Conservation (phyloP, 2,888 invertebrate species). For the Alentia gelatinosa region DNA sequence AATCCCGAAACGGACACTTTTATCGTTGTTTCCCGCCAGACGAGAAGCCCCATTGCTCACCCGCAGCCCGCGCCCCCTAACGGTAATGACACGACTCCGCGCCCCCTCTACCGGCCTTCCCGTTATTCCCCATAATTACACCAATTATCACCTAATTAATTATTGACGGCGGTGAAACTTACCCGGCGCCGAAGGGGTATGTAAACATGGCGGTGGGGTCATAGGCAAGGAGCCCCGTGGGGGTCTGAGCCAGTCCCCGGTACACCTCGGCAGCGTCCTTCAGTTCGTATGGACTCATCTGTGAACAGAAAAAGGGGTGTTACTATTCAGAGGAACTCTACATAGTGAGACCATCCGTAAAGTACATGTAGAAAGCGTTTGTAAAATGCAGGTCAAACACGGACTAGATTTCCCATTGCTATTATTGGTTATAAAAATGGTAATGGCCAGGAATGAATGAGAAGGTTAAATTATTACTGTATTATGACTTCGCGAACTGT, state of each 20-base stretch:
- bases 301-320: not conserved
- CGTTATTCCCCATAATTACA: not conserved
- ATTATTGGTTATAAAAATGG: not conserved
- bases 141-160: slow-evolving; percentile 15
- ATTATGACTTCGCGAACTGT: too few relatives aligned
- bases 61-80: too few relatives aligned
- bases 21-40: not conserved
- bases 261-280: slow-evolving; percentile 54
- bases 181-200: slow-evolving; percentile 50
- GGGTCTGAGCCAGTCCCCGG: slow-evolving; percentile 41
- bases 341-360: too few relatives aligned
- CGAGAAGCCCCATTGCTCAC: not conserved
- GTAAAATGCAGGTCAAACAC: too few relatives aligned
- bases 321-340: too few relatives aligned
- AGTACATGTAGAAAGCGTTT: too few relatives aligned
- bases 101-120: not conserved
- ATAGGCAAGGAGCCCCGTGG: slow-evolving; percentile 24
- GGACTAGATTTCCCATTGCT: not conserved
- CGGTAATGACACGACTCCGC: not conserved
- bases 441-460: not conserved
- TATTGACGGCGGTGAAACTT: not conserved
- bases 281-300: slow-evolving; percentile 50
- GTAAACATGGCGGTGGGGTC: slow-evolving; percentile 50
- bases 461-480: too few relatives aligned
- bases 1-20: too few relatives aligned